These are phyloP conservation scores for Myripristis jacobus DNA, from an alignment of 2,797 vertebrate species.

Conservation along the genomic window DNA sequence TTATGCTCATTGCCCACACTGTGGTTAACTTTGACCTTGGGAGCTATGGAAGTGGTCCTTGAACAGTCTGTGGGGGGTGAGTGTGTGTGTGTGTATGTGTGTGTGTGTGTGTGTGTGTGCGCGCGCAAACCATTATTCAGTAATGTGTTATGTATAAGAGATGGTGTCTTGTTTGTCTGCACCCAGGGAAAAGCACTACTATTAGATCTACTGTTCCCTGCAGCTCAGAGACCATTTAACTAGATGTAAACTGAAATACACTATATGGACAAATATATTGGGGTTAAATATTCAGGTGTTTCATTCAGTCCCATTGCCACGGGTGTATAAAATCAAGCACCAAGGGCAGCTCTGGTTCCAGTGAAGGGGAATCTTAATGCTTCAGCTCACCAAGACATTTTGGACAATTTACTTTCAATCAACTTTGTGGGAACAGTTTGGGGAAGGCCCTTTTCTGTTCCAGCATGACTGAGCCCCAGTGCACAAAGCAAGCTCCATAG, in stretches of 20 bases:
- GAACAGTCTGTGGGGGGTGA: conserved; percentile 2
- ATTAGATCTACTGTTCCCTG: neutral
- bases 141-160: conserved; percentile 1
- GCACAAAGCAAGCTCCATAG: no score
- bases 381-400: no score
- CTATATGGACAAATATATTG: no score
- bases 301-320: no score
- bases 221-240: conserved; percentile 18
- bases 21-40: conserved; percentile 28
- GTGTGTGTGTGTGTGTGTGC: conserved; percentile 4
- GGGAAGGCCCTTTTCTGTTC: no score
- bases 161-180: conserved; percentile 25
- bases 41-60: conserved; percentile 17
- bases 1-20: conserved; percentile 20
- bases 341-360: no score
- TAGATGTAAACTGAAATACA: neutral
- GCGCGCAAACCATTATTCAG: neutral
- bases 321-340: no score
- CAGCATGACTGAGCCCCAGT: no score
- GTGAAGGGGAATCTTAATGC: no score
- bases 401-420: no score
- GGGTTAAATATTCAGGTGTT: no score
- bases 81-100: conserved; percentile 4
- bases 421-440: no score
- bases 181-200: conserved; percentile 1